A percentile compares a stretch with the other conserved stretches of the same genome.
Evolutionary conservation across 2,113 vertebrate genomes (phyloP).

Genomic region (Esox niger): DNA sequence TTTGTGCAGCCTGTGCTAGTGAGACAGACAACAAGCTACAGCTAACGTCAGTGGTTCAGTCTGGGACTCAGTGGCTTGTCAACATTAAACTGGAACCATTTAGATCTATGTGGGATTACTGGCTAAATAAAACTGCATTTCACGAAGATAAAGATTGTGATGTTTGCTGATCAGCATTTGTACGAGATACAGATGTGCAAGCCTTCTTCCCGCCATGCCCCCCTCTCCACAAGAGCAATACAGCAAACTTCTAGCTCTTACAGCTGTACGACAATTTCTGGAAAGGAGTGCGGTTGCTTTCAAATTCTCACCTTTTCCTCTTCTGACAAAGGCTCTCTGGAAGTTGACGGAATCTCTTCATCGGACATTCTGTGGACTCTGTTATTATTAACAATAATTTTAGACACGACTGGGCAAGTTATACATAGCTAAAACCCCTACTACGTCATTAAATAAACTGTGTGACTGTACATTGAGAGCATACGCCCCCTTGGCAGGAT

Average conservation of each 20-base stretch:
- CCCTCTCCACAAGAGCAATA: slow-evolving; percentile 25
- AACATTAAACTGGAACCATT: not conserved
- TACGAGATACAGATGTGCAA: slow-evolving; percentile 27
- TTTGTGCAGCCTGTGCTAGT: not conserved
- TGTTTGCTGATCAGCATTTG: slow-evolving; percentile 19
- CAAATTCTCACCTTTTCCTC: slow-evolving; percentile 48
- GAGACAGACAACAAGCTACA: not conserved
- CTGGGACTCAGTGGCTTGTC: not conserved
- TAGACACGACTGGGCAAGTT: slow-evolving; percentile 22
- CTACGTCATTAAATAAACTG: slow-evolving; percentile 33
- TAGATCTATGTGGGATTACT: not conserved
- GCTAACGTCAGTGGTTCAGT: not conserved
- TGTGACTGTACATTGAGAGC: slow-evolving; percentile 33
- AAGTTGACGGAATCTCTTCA: slow-evolving; percentile 57
- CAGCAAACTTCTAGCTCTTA: slow-evolving; percentile 41
- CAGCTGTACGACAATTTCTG: slow-evolving; percentile 18
- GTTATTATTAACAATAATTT: slow-evolving; percentile 27
- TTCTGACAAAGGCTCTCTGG: slow-evolving; percentile 34
- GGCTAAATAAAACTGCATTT: not conserved
- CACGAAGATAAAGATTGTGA: not conserved
- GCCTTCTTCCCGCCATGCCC: slow-evolving; percentile 42
- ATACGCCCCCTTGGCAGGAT: slow-evolving; percentile 48
- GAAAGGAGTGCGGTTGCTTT: slow-evolving; percentile 12
- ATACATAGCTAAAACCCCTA: slow-evolving; percentile 21
- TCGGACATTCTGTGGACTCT: slow-evolving; percentile 45